Evolutionary conservation across 2,888 invertebrate species (phyloP).

Genomic region (Eueremaeus valkanovi): DNA sequence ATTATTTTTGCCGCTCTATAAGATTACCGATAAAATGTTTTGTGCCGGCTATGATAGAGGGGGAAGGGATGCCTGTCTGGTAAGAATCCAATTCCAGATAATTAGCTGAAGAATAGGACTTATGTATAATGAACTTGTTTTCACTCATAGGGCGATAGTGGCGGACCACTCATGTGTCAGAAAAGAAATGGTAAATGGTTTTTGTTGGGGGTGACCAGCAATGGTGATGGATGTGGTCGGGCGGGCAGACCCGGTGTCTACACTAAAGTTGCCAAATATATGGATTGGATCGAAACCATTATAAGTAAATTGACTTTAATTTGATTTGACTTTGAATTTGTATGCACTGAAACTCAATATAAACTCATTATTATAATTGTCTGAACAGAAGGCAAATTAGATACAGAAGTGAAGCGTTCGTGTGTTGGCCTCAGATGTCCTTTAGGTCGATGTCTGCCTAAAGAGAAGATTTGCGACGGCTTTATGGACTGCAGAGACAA

Average conservation of each 20-base stretch:
- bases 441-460: conserved; percentile 59
- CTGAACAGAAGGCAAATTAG: neutral
- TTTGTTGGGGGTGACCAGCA: conserved; percentile 65
- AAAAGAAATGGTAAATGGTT: conserved; percentile 55
- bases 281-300: conserved; percentile 65
- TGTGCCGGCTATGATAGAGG: conserved; percentile 75
- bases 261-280: conserved; percentile 71
- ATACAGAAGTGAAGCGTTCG: neutral
- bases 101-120: neutral
- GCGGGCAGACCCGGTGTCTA: conserved; percentile 74
- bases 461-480: conserved; percentile 67
- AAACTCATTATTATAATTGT: neutral
- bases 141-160: conserved; percentile 59
- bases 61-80: conserved; percentile 73
- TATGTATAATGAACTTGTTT: neutral
- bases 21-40: conserved; percentile 74
- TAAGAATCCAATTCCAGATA: conserved; percentile 50
- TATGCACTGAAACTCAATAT: neutral
- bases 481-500: conserved; percentile 63
- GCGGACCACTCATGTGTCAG: conserved; percentile 73
- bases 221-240: conserved; percentile 73
- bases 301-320: conserved; percentile 50
- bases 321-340: neutral
- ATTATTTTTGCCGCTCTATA: conserved; percentile 67
- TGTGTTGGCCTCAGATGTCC: conserved; percentile 67